Conservation (phyloP, 2,888 invertebrate genomes). For the Vannuccia rotundouncinata region DNA sequence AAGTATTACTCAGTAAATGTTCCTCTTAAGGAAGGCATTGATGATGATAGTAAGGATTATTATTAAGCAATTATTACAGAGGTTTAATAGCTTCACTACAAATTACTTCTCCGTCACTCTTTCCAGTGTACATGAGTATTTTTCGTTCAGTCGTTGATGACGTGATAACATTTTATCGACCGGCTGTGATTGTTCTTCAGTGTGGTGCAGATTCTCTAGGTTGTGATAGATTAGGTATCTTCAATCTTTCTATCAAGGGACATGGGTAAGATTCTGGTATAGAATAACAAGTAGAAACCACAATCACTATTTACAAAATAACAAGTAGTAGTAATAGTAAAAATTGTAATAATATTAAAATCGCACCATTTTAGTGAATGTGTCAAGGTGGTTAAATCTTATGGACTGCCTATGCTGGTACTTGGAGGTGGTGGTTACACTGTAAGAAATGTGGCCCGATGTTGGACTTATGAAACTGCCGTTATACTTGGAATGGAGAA, state of each 20-base stretch:
- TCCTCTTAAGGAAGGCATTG: conserved; percentile 92
- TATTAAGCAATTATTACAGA: background rate
- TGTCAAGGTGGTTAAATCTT: conserved; percentile 84
- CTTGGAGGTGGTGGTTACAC: conserved; percentile 83
- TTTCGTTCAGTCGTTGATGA: conserved; percentile 80
- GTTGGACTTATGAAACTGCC: conserved; percentile 98
- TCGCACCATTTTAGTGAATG: conserved; percentile 70
- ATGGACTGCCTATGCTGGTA: conserved; percentile 82
- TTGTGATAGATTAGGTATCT: conserved; percentile 87
- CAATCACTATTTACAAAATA: background rate
- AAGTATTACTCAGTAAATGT: conserved; percentile 96
- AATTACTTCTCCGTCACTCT: background rate
- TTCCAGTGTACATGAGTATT: conserved; percentile 65
- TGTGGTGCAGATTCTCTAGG: conserved; percentile 97
- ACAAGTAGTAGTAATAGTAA: background rate
- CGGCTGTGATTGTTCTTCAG: conserved; percentile 89
- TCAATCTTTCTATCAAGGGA: conserved; percentile 84
- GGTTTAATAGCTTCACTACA: background rate
- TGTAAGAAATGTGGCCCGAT: conserved; percentile 86
- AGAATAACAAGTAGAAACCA: background rate
- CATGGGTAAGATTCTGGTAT: conserved; percentile 64
- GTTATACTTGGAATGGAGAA: conserved; percentile 75
- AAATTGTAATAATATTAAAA: background rate
- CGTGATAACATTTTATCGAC: conserved; percentile 92
- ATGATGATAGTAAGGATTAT: conserved; percentile 63